Percentiles rank a stretch among this genome's conserved stretches.
These are phyloP conservation scores for Leptatherina wallacei DNA, from an alignment of 2,797 vertebrate species.

Conservation along the genomic window DNA sequence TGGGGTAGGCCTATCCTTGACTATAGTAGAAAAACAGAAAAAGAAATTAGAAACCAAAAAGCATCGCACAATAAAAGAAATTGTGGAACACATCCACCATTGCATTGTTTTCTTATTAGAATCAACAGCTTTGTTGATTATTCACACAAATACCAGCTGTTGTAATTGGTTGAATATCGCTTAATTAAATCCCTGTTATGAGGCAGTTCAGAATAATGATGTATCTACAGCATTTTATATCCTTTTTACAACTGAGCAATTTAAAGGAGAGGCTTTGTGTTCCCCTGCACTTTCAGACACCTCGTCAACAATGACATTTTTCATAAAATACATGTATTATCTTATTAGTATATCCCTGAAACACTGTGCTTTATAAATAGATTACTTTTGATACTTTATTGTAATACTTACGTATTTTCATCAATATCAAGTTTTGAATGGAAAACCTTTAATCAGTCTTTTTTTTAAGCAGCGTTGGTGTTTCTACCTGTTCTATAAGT, in stretches of 20 bases:
- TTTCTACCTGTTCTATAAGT: neutral
- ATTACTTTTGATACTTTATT: neutral
- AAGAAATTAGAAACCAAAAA: neutral
- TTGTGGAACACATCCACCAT: too few species aligned
- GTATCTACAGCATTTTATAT: neutral
- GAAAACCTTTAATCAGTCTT: neutral
- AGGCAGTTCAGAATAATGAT: neutral
- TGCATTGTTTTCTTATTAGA: neutral
- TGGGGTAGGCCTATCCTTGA: neutral
- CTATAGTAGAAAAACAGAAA: neutral
- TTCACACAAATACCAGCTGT: neutral
- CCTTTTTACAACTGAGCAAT: neutral
- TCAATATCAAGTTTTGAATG: neutral
- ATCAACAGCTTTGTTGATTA: neutral
- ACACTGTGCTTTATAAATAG: too few species aligned
- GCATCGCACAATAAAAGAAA: neutral
- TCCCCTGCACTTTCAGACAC: neutral
- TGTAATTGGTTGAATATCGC: too few species aligned
- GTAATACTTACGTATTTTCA: neutral
- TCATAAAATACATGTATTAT: neutral
- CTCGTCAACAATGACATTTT: neutral
- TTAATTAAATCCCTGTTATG: neutral
- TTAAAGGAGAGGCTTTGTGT: neutral
- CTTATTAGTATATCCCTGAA: neutral
- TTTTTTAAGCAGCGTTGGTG: neutral